Evolutionary conservation across 2,113 vertebrate species (phyloP), one percentile per base, ranked within the genome.

Genomic region (Sardina pilchardus): DNA sequence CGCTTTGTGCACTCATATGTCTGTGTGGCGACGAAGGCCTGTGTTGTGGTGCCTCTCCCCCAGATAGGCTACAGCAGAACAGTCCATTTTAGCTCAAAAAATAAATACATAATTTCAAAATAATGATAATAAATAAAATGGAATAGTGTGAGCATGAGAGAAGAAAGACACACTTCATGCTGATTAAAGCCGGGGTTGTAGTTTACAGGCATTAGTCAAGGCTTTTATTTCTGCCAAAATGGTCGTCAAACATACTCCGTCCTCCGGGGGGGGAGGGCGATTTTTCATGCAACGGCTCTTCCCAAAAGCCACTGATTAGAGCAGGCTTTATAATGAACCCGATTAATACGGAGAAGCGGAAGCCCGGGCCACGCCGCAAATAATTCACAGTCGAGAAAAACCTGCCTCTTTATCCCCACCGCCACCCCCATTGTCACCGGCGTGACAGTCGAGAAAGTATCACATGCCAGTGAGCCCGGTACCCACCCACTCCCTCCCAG

Each of bases 121-220:
- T 24, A 53, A 82, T 30, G 30, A 34, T 7, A 56, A 30, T 47
- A 83, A 43, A 63, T 17, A 21, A 24, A 36, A 30, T 44, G 82
- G 48, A 56, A 82, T 9, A 17, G 36, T 17, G 81, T 50, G 26
- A 71, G 67, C 82, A 47, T 34, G 63, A 75, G 16, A 42, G 75
- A 50, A 86, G 39, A 83, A 50, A 86, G 47, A 85, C 84, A 85
- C 83, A 84, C 84, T 36, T 78, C 71, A 78, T 78, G 71, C 71
- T 17, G 50, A 81, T 83, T 83, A 83, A 83, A 59, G 78, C n/a
- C 39, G 63, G 30, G 30, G 85, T 44, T 83, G 86, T 86, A 83
- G 71, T 50, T 83, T 75, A 83, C 39, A 59, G 71, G 81, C 39
- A 83, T 86, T 83, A 86, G 86, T 83, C 82, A 86, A 83, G 82